Base-by-base conservation (phyloP, 2,888 invertebrate genomes). In the Augochlorella aurata region DNA sequence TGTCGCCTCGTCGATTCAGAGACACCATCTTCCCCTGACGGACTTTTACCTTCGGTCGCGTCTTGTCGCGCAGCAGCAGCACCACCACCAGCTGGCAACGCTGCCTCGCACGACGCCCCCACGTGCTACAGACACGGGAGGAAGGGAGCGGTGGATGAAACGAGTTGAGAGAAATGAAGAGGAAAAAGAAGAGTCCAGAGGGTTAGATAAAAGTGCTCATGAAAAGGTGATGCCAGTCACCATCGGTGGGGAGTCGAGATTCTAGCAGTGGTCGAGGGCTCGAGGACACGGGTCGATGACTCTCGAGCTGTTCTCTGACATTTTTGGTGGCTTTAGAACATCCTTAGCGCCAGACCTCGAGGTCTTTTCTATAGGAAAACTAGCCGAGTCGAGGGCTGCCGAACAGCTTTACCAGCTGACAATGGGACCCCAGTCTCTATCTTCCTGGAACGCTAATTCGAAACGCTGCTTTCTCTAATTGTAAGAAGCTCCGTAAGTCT, bases 161-260 rank as follows among this genome's bases (percentile, higher is more conserved):
- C 71, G 67, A 75, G 78, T 75, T 80, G 82, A 87, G 83, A 87
- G 76, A 85, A 79, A 83, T 65, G 79, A 73, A 65, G 73, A 74
- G 86, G 76, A 74, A 73, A 70, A 82, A 79, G 73, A 71, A 78
- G 79, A 73, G 73, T 66, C 44, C 71, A 79, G 69, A 69, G 77
- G 79, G 82, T 69, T 83, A 77, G 81, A 73, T 82, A 84, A 85
- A 84, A 82, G 77, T 84, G 79, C 77, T 79, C 81, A 70, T 87
- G 81, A 87, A 86, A 85, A 77, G 81, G 77, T 77, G 83, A 87
- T 80, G 82, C 76, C 74, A 71, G 74, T 66, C 67, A 75, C 65
- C 65, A 71, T 66, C 65, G 68, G 70, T 69, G 50, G 61, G 21
- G 50, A 45, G 29, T 49, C 52, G 49, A 52, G 75, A 72, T 44